phyloP scores from a whole-genome alignment of 2,888 invertebrate species.

The Priocnemis perturbator region DNA sequence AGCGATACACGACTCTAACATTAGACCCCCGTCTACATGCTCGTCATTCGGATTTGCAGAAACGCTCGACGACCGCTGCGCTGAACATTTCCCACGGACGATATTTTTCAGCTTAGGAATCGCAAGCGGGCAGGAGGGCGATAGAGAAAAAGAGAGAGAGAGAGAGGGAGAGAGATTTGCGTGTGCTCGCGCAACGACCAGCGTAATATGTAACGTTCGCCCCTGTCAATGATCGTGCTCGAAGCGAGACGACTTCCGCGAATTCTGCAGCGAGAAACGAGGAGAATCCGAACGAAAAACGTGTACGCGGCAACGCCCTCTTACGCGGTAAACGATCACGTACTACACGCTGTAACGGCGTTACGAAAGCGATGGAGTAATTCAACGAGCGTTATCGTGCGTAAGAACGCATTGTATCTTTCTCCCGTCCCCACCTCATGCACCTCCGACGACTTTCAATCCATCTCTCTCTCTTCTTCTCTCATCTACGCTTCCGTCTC shows the following conservation, averaged over 20 bases:
- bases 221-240: no score
- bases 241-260: constrained; percentile 14
- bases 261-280: constrained; percentile 12
- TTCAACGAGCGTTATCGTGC: constrained; percentile 29
- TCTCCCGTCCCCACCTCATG: constrained; percentile 5
- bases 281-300: constrained; percentile 15
- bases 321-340: constrained; percentile 8
- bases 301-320: background rate
- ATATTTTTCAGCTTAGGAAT: no score
- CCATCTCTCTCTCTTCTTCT: background rate
- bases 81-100: no score
- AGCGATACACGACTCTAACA: no score
- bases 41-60: no score
- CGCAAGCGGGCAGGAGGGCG: no score
- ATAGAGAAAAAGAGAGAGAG: no score
- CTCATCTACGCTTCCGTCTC: background rate
- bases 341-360: constrained; percentile 11
- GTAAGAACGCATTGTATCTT: constrained; percentile 32
- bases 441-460: background rate
- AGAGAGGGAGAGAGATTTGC: no score
- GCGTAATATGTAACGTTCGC: no score
- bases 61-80: no score
- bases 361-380: constrained; percentile 46
- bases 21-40: no score
- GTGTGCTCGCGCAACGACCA: no score